Base-by-base conservation (phyloP, 2,113 vertebrate genomes). In the Anseranas semipalmata region DNA sequence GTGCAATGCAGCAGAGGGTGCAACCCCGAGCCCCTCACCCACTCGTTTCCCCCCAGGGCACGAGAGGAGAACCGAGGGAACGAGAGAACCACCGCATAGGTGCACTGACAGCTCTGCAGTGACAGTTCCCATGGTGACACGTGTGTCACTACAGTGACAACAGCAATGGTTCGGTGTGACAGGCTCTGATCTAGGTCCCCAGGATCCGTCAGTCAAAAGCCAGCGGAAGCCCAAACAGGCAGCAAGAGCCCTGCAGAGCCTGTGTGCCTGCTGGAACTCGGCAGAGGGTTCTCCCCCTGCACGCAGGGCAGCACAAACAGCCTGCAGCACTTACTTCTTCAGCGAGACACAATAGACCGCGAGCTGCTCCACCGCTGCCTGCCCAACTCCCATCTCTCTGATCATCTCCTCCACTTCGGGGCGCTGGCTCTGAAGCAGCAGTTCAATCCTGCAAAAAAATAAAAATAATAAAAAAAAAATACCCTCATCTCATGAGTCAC, bases 391-490 rank as follows among this genome's bases (percentile, higher is more conserved):
- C 98, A 99, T 99, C 62, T 99, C 99, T 82, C 97, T 98, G 96
- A 99, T 98, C 99, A 99, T 99, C 96, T 98, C 98, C 93, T 99
- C 99, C 86, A 99, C 99, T 93, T 99, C 99, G 0, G 98, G 95
- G 89, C 99, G 98, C 96, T 99, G 99, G 81, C 99, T 98, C 92
- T 99, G 99, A 75, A 99, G 97, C 95, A 99, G 96, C 80, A 98
- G 83, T 48, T 99, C 98, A 62, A 99, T 97, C 90, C 99, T 99
- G 98, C 89, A 97, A 68, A 95, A 84, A 65, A 68, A 66, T 30
- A n/a, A n/a, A n/a, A n/a, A n/a, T n/a, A n/a, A n/a, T 13, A 24
- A 10, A 60, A 43, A 32, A 45, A 41, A 68, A 18, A 35, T 33
- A 88, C 18, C 50, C 43, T 80, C 35, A 84, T 60, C 65, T 55